phyloP scores from a whole-genome alignment of 2,888 invertebrate species.

The Hyalella azteca region DNA sequence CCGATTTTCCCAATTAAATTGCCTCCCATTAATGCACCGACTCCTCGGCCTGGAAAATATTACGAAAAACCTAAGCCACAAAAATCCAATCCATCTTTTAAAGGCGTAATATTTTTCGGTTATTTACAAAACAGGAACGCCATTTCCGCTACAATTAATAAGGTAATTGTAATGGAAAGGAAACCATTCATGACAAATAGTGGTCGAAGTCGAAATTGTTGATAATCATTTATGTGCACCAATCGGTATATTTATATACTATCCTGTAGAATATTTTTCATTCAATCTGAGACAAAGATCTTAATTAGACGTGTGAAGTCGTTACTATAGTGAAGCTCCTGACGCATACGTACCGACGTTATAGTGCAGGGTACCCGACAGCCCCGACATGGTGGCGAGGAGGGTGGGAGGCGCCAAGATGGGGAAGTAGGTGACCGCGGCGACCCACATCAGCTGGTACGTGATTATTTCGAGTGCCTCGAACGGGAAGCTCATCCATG shows the following conservation, averaged over 20 bases:
- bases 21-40: constrained; percentile 39
- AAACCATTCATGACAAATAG: neutral
- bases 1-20: constrained; percentile 40
- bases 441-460: constrained; percentile 88
- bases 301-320: too few species aligned
- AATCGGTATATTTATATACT: too few species aligned
- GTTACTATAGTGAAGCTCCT: neutral
- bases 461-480: constrained; percentile 85
- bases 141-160: too few species aligned
- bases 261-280: too few species aligned
- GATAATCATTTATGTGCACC: too few species aligned
- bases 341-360: constrained; percentile 70
- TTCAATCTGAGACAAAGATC: too few species aligned
- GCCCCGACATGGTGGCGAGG: constrained; percentile 83
- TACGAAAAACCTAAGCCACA: too few species aligned
- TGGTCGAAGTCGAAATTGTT: too few species aligned
- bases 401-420: constrained; percentile 72
- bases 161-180: neutral
- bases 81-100: too few species aligned
- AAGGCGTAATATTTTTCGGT: too few species aligned
- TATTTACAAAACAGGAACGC: too few species aligned
- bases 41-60: constrained; percentile 32
- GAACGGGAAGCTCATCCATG: constrained; percentile 89
- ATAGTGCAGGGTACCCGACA: constrained; percentile 86
- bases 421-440: constrained; percentile 86